Percentiles rank a stretch among this genome's conserved stretches.
phyloP scores from a whole-genome alignment of 2,888 invertebrate species.

The Pyrochroa serraticornis region DNA sequence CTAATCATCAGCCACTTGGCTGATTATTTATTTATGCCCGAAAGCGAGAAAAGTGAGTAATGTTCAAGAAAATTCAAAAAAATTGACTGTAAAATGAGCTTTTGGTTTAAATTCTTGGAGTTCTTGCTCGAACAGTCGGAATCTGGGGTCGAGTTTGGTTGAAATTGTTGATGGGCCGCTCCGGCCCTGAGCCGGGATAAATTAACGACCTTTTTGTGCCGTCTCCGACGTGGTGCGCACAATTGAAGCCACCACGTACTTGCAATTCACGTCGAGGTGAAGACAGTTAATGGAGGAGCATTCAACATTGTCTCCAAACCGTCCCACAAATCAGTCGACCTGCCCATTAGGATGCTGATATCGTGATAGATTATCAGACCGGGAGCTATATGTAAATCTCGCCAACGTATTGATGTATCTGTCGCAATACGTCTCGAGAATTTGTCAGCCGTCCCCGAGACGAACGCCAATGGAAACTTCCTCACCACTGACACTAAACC shows the following conservation, averaged over 20 bases:
- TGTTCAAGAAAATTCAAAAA: too few relatives aligned
- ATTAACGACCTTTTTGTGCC: constrained; percentile 16
- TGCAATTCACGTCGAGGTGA: constrained; percentile 41
- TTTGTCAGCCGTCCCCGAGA: constrained; percentile 46
- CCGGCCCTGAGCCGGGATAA: constrained; percentile 4
- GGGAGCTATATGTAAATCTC: constrained; percentile 51
- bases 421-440: constrained; percentile 50
- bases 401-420: constrained; percentile 50
- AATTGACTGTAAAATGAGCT: too few relatives aligned
- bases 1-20: too few relatives aligned
- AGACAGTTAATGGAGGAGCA: constrained; percentile 48
- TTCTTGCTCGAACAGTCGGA: too few relatives aligned
- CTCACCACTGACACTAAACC: constrained; percentile 15
- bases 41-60: too few relatives aligned
- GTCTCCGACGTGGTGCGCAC: constrained; percentile 23
- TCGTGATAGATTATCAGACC: constrained; percentile 51
- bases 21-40: too few relatives aligned
- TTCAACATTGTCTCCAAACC: constrained; percentile 48
- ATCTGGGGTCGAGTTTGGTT: too few relatives aligned
- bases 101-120: too few relatives aligned
- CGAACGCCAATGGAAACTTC: constrained; percentile 40
- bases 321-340: constrained; percentile 50
- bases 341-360: constrained; percentile 51
- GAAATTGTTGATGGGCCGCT: too few relatives aligned
- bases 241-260: constrained; percentile 31